A percentile compares a stretch with the other conserved stretches of the same genome.
Evolutionary conservation across 2,888 invertebrate species (phyloP).

Genomic region (Hartigia nigra): DNA sequence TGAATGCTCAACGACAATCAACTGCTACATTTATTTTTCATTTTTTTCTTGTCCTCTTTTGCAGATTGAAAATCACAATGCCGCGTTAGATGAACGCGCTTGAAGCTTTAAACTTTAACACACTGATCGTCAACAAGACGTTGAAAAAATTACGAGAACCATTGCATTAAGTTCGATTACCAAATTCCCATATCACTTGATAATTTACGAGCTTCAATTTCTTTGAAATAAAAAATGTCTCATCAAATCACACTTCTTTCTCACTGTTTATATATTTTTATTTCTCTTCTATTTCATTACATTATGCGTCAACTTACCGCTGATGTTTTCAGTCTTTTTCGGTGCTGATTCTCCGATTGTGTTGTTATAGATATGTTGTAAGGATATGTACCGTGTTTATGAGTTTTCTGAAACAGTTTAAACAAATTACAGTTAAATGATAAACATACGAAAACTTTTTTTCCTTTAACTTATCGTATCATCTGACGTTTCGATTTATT

Average conservation of each 20-base stretch:
- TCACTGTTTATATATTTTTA: background rate
- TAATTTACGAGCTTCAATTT: background rate
- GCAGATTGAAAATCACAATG: background rate
- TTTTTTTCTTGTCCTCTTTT: background rate
- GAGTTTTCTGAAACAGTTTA: conserved; percentile 3
- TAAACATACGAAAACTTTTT: background rate
- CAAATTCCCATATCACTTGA: background rate
- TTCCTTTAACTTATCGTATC: too few species aligned
- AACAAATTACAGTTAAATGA: background rate
- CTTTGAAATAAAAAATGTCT: background rate
- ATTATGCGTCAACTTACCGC: conserved; percentile 3
- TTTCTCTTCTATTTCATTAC: background rate
- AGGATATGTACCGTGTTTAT: conserved; percentile 24
- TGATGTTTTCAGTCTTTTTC: conserved; percentile 22
- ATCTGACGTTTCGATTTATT: too few species aligned
- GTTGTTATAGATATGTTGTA: conserved; percentile 22
- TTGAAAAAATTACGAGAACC: background rate
- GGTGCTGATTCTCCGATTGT: conserved; percentile 12
- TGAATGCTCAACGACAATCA: background rate
- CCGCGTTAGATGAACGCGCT: background rate
- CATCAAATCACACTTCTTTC: background rate
- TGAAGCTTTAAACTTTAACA: background rate
- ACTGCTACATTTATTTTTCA: background rate
- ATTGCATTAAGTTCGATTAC: background rate
- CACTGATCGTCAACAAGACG: too few species aligned